Conservation (phyloP, 2,113 vertebrate genomes). For the Chlorodrepanis virens region DNA sequence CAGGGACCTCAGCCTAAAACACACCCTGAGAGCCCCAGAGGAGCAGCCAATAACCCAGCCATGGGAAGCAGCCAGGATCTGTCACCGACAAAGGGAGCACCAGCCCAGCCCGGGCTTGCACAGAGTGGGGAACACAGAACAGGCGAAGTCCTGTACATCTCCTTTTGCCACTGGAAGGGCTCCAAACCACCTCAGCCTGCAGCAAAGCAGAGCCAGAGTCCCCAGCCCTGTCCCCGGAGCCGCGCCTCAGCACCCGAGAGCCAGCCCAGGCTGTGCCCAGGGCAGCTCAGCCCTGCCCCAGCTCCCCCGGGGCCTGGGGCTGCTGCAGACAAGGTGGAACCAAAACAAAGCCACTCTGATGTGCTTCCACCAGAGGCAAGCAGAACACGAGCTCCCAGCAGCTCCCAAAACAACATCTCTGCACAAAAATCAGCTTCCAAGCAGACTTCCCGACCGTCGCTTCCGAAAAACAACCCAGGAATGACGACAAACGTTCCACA, state of each 20-base stretch:
- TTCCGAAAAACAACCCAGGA: not conserved
- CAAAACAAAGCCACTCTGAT: accelerated
- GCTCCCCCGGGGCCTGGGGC: accelerated
- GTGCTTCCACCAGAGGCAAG: accelerated
- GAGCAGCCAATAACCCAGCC: accelerated
- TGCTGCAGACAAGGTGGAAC: accelerated
- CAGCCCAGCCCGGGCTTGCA: accelerated
- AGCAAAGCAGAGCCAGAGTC: not conserved
- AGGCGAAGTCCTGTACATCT: accelerated
- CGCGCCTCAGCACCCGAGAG: accelerated
- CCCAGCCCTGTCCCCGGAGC: accelerated
- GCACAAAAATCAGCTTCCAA: accelerated
- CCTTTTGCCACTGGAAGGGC: accelerated
- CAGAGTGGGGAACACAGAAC: accelerated
- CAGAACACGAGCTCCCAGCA: accelerated
- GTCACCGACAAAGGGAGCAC: accelerated
- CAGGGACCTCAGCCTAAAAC: accelerated
- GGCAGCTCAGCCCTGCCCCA: accelerated
- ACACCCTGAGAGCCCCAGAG: not conserved
- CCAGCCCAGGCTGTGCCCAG: accelerated
- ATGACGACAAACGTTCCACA: accelerated
- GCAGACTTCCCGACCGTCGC: accelerated
- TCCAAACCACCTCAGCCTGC: not conserved
- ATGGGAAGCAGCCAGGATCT: accelerated
- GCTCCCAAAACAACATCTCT: accelerated